Conservation (phyloP, 2,113 vertebrate genomes). For the Petromus typicus region DNA sequence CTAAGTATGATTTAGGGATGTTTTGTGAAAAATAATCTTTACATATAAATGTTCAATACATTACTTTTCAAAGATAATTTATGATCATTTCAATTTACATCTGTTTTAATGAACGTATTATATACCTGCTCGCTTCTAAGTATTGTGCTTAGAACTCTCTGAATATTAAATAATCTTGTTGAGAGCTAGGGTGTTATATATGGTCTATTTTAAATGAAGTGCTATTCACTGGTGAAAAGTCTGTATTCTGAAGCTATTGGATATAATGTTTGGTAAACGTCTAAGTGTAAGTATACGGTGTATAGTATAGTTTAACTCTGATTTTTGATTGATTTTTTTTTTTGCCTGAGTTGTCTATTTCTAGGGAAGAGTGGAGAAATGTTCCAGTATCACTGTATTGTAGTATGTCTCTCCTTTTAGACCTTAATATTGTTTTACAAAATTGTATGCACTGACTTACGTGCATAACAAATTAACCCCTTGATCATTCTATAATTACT, state of each 20-base stretch:
- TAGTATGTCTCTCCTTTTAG: not conserved
- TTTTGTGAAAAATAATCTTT: constrained; percentile 28
- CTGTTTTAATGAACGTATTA: constrained; percentile 27
- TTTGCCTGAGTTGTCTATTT: not conserved
- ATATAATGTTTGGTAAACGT: not conserved
- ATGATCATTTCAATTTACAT: constrained; percentile 40
- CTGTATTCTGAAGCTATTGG: not conserved
- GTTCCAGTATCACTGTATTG: not conserved
- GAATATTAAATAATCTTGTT: not conserved
- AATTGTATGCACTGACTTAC: not conserved
- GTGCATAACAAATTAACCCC: not conserved
- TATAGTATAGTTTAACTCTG: not conserved
- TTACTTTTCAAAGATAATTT: constrained; percentile 18
- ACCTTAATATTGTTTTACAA: not conserved
- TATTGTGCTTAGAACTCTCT: constrained; percentile 14
- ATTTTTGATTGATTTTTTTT: not conserved
- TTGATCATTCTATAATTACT: not conserved
- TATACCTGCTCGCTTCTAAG: not conserved
- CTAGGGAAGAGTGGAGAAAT: not conserved
- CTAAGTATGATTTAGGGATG: constrained; percentile 13
- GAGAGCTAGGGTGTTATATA: not conserved
- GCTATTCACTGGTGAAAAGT: not conserved
- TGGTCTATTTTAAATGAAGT: not conserved
- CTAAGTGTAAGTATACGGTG: not conserved
- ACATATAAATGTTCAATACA: not conserved